Evolutionary conservation across 2,113 vertebrate species (phyloP).

Genomic region (Lepidothrix coronata): DNA sequence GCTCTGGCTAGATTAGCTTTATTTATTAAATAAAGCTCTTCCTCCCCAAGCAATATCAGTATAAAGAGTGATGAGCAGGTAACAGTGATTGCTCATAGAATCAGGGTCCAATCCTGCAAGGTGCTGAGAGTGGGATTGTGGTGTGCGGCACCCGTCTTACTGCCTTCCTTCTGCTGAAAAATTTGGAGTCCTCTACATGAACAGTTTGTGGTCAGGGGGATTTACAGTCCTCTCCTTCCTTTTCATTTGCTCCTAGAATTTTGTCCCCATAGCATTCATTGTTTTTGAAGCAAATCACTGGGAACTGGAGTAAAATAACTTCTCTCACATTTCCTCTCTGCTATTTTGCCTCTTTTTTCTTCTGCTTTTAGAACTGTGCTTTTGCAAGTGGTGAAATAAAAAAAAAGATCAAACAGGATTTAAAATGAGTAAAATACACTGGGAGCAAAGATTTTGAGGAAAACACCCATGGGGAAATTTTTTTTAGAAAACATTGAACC

Average conservation of each 20-base stretch:
- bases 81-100: background rate
- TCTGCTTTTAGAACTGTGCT: background rate
- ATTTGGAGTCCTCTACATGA: accelerated
- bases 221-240: background rate
- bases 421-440: background rate
- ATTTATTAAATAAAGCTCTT: background rate
- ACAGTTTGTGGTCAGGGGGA: background rate
- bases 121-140: background rate
- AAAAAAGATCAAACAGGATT: background rate
- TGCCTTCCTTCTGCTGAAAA: background rate
- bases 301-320: background rate
- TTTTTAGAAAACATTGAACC: background rate
- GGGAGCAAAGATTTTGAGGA: background rate
- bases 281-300: background rate
- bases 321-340: background rate
- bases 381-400: background rate
- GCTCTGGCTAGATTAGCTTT: background rate
- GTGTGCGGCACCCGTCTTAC: accelerated
- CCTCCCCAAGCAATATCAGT: background rate
- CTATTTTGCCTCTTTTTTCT: background rate
- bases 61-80: background rate
- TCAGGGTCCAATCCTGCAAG: background rate
- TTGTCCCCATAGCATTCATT: background rate
- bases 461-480: background rate
- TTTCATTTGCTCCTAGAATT: background rate